Percentiles rank a stretch among this genome's conserved stretches.
phyloP scores from a whole-genome alignment of 1,140 invertebrate species.

The Drosophila nannoptera region DNA sequence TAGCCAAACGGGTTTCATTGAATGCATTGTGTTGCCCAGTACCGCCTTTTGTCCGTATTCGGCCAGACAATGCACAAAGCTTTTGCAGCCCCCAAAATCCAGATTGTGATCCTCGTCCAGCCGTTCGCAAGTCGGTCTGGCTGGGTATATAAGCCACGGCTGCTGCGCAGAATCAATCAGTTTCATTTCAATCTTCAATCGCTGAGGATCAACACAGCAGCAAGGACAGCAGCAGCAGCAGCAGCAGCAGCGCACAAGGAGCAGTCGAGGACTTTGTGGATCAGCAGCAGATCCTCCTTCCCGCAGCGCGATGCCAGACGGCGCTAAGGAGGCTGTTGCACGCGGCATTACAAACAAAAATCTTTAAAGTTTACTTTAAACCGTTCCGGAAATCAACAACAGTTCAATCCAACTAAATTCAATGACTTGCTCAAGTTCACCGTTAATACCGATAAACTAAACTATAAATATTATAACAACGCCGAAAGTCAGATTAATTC shows the following conservation, averaged over 20 bases:
- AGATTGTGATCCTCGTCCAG: conserved; percentile 42
- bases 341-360: conserved; percentile 38
- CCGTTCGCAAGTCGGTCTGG: background rate
- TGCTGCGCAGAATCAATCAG: conserved; percentile 78
- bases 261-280: no score
- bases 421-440: conserved; percentile 50
- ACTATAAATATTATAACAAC: conserved; percentile 36
- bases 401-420: conserved; percentile 30
- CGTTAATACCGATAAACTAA: conserved; percentile 36
- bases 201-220: no score
- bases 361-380: conserved; percentile 43
- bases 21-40: conserved; percentile 50
- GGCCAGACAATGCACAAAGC: conserved; percentile 71
- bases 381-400: conserved; percentile 22
- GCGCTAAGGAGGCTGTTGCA: conserved; percentile 64
- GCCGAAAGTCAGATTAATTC: conserved; percentile 78
- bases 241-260: no score
- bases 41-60: conserved; percentile 61
- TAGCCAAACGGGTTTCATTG: conserved; percentile 68
- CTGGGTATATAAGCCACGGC: conserved; percentile 65
- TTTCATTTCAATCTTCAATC: conserved; percentile 79
- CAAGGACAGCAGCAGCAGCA: no score
- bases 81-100: conserved; percentile 57
- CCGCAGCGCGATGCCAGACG: conserved; percentile 56
- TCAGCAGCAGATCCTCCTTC: no score